Evolutionary conservation across 2,113 vertebrate species (phyloP).

Genomic region (Pelobates fuscus): DNA sequence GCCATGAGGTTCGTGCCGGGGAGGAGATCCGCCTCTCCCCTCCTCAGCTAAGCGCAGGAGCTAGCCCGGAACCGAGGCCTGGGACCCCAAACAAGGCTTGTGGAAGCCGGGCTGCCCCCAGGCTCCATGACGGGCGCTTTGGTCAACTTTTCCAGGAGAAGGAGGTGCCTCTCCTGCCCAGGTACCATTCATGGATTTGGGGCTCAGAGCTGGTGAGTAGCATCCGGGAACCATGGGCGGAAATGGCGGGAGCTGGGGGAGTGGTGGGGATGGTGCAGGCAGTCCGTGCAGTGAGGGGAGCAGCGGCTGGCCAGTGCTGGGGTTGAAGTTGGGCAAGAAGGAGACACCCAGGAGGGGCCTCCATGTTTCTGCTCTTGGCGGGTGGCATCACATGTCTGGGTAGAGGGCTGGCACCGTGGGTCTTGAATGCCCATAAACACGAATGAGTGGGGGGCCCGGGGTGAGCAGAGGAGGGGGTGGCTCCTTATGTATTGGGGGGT

Average conservation of each 20-base stretch:
- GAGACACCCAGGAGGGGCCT: conserved; percentile 35
- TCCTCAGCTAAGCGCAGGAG: conserved; percentile 4
- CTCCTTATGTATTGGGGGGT: too few species aligned
- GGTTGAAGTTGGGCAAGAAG: conserved; percentile 20
- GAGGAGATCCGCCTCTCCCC: conserved; percentile 51
- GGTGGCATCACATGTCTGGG: conserved; percentile 19
- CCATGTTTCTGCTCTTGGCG: conserved; percentile 12
- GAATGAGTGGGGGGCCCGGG: not conserved
- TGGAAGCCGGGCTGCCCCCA: not conserved
- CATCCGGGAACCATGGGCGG: conserved; percentile 65
- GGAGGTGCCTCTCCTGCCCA: conserved; percentile 66
- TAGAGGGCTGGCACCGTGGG: not conserved
- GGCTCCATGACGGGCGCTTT: conserved; percentile 20
- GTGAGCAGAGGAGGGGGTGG: too few species aligned
- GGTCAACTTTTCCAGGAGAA: conserved; percentile 55
- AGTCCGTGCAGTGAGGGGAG: conserved; percentile 20
- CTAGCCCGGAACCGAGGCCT: not conserved
- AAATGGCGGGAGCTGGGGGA: conserved; percentile 69
- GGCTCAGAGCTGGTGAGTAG: conserved; percentile 59
- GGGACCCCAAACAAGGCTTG: not conserved
- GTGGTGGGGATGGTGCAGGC: conserved; percentile 49
- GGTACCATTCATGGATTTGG: conserved; percentile 69
- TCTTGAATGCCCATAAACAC: too few species aligned
- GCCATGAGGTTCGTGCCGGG: conserved; percentile 79
- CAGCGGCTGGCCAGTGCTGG: not conserved